Percentiles rank a stretch among this genome's conserved stretches.
Evolutionary conservation across 2,797 vertebrate genomes (phyloP).

Genomic region (Cynopterus sphinx): DNA sequence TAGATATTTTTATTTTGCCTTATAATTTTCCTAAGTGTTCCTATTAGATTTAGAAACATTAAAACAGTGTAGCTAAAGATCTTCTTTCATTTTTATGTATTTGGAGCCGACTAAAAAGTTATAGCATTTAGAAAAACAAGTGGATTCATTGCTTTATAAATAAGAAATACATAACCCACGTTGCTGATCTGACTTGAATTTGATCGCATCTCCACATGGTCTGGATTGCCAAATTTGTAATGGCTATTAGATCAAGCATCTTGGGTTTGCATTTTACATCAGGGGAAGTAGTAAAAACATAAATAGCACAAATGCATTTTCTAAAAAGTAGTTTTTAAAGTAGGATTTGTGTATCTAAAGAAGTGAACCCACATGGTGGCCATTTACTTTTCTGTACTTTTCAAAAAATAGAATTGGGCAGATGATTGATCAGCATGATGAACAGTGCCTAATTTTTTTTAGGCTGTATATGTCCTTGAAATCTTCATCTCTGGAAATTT

Average conservation of each 20-base stretch:
- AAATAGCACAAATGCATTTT: not conserved
- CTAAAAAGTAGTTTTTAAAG: not conserved
- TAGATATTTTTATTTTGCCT: slow-evolving; percentile 16
- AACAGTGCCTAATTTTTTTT: slow-evolving; percentile 2
- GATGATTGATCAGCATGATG: not conserved
- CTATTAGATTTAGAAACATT: slow-evolving; percentile 29
- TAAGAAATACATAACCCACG: not conserved
- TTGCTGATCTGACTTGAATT: not conserved
- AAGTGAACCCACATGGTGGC: not conserved
- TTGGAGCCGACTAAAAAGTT: slow-evolving; percentile 13
- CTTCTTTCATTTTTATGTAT: slow-evolving; percentile 19
- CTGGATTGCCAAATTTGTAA: not conserved
- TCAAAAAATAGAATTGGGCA: not conserved
- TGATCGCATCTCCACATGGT: not conserved
- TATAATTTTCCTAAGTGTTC: slow-evolving; percentile 14
- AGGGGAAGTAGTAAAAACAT: not conserved
- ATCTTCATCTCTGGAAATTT: slow-evolving; percentile 8
- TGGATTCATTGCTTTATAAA: not conserved
- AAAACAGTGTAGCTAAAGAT: slow-evolving; percentile 22
- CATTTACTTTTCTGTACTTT: slow-evolving; percentile 28
- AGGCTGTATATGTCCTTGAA: not conserved
- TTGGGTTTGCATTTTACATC: not conserved
- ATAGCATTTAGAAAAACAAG: not conserved
- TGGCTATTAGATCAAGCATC: not conserved
- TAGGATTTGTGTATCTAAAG: not conserved